Base-by-base conservation (phyloP, 2,113 vertebrate species). In the Globicephala melas region DNA sequence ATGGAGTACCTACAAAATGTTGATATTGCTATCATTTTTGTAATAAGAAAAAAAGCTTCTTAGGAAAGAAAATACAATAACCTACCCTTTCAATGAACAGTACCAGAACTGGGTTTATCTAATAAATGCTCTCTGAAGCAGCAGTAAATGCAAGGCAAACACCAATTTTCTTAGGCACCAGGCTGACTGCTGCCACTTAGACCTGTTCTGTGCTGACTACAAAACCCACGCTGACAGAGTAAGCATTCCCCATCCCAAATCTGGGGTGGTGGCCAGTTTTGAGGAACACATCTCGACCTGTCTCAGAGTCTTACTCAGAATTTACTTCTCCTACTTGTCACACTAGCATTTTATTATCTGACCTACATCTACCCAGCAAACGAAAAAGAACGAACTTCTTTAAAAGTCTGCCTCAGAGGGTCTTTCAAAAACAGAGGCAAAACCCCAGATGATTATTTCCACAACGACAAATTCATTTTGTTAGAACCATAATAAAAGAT, bases 21-120 rank as follows among this genome's bases (percentile, higher is more conserved):
- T 93, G 93, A 91, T 50, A 82, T 13, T 67, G 88, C 55, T 87
- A 84, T 41, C 44, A 76, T 53, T 89, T 96, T 80, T 67, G 21
- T 44, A 91, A 25, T 74, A 65, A 82, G 79, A 31, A 76, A 68
- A 60, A 89, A 76, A 77, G 25, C 21, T 58, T 83, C 20, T 58
- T 6, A 60, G 55, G 85, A 91, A 82, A 96, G 85, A 91, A 82
- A 96, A 80, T 53, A 50, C 11, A 89, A n/a, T 28, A 60, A 47
- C 4, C 50, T 77, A 62, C 18, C 31, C 41, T 50, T 38, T 23
- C 17, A 70, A 63, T 2, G 28, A 28, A 70, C 6, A 62, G 76
- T 15, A 50, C 21, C 11, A 74, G 25, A 92, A 77, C 38, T 1
- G 38, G 67, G 18, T 33, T 91, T 71, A 50, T 33, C 38, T 33